Percentiles rank a stretch among this genome's conserved stretches.
Conservation (phyloP, 2,113 vertebrate genomes). For the Mandrillus leucophaeus region DNA sequence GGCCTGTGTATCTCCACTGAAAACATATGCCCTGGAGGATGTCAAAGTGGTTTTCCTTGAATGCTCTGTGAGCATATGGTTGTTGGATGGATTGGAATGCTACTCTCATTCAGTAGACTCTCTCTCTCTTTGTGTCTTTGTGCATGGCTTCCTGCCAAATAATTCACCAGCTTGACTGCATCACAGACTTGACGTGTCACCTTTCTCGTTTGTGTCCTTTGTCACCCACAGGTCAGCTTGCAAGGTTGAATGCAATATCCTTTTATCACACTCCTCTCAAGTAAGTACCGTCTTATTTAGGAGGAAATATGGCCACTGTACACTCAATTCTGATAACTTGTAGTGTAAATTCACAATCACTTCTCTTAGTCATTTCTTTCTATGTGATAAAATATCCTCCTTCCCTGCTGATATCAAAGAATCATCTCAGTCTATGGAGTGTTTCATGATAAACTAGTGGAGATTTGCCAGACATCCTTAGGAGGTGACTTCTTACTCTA, state of each 20-base stretch:
- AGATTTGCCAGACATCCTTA: background rate
- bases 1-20: background rate
- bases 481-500: background rate
- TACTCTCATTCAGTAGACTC: background rate
- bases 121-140: constrained; percentile 70
- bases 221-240: constrained; percentile 93
- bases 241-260: constrained; percentile 92
- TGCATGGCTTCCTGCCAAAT: constrained; percentile 84
- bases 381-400: background rate
- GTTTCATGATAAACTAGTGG: background rate
- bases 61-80: constrained; percentile 55
- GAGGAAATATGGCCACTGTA: constrained; percentile 61
- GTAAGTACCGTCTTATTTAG: constrained; percentile 86
- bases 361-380: constrained; percentile 26
- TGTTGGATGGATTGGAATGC: background rate
- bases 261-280: constrained; percentile 88
- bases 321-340: constrained; percentile 49
- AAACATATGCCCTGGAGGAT: background rate
- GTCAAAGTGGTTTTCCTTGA: constrained; percentile 59
- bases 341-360: constrained; percentile 46
- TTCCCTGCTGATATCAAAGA: background rate
- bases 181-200: constrained; percentile 84
- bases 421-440: background rate
- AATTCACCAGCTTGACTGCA: constrained; percentile 85
- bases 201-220: constrained; percentile 86